Evolutionary conservation across 2,797 vertebrate genomes (phyloP), one percentile per base, ranked within the genome.

Genomic region (Scolopax bukidnonensis): DNA sequence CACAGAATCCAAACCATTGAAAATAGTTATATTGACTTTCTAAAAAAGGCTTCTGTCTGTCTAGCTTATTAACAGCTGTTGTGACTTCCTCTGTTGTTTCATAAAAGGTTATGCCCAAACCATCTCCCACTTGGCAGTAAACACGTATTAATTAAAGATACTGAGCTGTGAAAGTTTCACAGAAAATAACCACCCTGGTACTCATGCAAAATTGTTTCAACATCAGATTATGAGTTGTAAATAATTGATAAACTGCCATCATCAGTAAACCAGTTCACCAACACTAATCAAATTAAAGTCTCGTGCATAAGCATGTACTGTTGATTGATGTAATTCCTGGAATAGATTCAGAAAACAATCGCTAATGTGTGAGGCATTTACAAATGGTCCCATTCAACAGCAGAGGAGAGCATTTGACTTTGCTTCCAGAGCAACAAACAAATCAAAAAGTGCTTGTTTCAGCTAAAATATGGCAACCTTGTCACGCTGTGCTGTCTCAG

Each of bases 271-370:
- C 50, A 67, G 27, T 48, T 81, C 43, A 81, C 53, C 89, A 95
- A 65, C 86, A 85, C 78, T 91, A 64, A 96, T 91, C 63, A 93
- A 94, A 96, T 92, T 84, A 81, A 80, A 85, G 11, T 80, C 84
- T 76, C 82, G 45, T 94, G 67, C 51, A 67, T 54, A 78, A 88
- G 71, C 30, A 84, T 33, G n/a, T n/a, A 20, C 20, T 70, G 23
- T 86, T 93, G 43, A 85, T 79, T 92, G 90, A 95, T 95, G 88
- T 76, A 73, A 96, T 84, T 93, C 32, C 93, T 97, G 95, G 88
- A 95, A 87, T 1, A 68, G 57, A 90, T 79, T 91, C 71, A 94
- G 89, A 43, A 94, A 84, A 63, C 45, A 88, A 28, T 51, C 38
- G 30, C 71, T 83, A 53, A 75, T 7, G 19, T 74, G 23, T 83